Evolutionary conservation across 2,888 invertebrate genomes (phyloP), one percentile per base, ranked within the genome.

Genomic region (Lasioglossum calceatum): DNA sequence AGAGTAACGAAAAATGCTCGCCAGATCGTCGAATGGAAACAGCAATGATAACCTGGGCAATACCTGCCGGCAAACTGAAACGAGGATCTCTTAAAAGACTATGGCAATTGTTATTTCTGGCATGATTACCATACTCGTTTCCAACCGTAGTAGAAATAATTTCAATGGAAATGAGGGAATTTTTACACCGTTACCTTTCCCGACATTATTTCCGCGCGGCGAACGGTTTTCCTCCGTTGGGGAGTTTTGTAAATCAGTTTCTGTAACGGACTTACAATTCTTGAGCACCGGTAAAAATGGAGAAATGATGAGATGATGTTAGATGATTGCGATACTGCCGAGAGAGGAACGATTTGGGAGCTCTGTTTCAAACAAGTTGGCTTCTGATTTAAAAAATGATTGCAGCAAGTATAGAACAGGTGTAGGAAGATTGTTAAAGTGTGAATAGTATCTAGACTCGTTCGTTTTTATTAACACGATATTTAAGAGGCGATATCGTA

Each of bases 21-120:
- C 12, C 44, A n/a, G n/a, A n/a, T n/a, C 47, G 76, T 58, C 27
- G 76, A 39, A 32, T 61, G 10, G 19, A 39, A n/a, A 32, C 32
- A 27, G 32, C 32, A 44, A 71, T 54, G 36, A 72, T 72, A 72
- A 72, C 58, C 58, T 54, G 61, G 12, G 42, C 36, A 44, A 79
- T 44, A 47, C 47, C 16, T 36, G 39, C 27, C 58, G 10, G 72
- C 54, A 36, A 54, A 71, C 44, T 73, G 19, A 42, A 79, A 82
- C 71, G 42, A n/a, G 71, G 10, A 73, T 79, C 79, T 77, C 77
- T 70, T 58, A 75, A 80, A 74, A 50, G 76, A 47, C 27, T 81
- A 58, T 36, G 44, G 32, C 72, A 42, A 83, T 76, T 64, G 36
- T 73, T 82, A 61, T 44, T 44, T 32, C 42, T 54, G 16, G 42